Conservation (phyloP, 1,140 invertebrate genomes). For the Leptinotarsa lineolata region DNA sequence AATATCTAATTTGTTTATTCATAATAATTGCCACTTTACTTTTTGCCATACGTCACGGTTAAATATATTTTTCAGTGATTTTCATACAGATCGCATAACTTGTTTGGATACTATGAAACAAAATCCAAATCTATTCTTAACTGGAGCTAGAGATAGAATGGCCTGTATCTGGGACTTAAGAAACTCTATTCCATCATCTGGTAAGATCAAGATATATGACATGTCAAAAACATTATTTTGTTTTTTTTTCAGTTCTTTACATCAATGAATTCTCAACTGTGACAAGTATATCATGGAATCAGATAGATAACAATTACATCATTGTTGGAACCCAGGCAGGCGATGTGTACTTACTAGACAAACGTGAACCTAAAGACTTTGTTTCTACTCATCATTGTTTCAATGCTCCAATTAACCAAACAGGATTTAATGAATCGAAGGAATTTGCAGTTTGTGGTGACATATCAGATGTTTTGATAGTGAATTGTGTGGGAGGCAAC, state of each 20-base stretch:
- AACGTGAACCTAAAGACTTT: conserved; percentile 47
- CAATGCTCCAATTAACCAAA: conserved; percentile 36
- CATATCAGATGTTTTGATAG: conserved; percentile 41
- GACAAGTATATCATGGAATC: conserved; percentile 45
- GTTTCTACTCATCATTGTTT: conserved; percentile 38
- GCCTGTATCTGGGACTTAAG: conserved; percentile 47
- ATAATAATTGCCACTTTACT: too few species aligned
- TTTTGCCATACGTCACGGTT: too few species aligned
- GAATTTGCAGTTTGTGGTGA: conserved; percentile 46
- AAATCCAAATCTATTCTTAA: conserved; percentile 41
- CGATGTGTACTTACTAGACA: conserved; percentile 47
- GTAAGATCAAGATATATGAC: conserved; percentile 30
- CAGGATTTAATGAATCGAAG: conserved; percentile 37
- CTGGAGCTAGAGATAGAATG: conserved; percentile 42
- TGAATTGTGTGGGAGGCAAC: conserved; percentile 34
- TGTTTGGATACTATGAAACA: conserved; percentile 43
- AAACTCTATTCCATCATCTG: conserved; percentile 33
- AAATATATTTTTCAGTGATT: conserved; percentile 32
- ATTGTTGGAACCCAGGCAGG: conserved; percentile 44
- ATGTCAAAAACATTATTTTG: background rate
- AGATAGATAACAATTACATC: conserved; percentile 36
- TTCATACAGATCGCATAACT: conserved; percentile 40
- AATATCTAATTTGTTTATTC: too few species aligned
- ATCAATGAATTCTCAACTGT: conserved; percentile 48
- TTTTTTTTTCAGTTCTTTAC: conserved; percentile 47